Percentiles rank a stretch among this genome's conserved stretches.
phyloP scores from a whole-genome alignment of 1,140 invertebrate species.

The Chionoecetes opilio region DNA sequence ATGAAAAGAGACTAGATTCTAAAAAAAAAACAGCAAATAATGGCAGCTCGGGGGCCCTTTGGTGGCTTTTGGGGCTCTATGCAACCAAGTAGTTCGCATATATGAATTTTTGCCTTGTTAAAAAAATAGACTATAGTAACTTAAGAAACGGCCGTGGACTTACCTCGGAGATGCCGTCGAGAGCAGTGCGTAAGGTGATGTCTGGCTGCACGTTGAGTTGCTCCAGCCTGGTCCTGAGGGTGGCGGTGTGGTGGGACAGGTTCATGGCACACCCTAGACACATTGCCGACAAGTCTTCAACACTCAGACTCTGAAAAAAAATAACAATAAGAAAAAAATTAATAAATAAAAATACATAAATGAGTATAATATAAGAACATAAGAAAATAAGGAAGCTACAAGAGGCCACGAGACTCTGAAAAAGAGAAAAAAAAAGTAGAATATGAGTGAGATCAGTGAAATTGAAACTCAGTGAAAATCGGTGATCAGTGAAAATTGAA shows the following conservation, averaged over 20 bases:
- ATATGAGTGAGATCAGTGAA: no score
- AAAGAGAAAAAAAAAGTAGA: no score
- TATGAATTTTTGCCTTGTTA: neutral
- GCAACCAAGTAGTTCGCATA: neutral
- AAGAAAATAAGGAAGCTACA: no score
- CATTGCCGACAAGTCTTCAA: slow-evolving; percentile 72
- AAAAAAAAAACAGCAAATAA: neutral
- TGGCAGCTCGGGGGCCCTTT: neutral
- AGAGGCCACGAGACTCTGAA: no score
- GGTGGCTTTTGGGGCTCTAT: neutral
- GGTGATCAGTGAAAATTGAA: no score
- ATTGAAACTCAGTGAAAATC: no score
- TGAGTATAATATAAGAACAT: no score
- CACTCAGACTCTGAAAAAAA: slow-evolving; percentile 61
- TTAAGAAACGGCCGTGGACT: neutral
- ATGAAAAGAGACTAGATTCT: no score
- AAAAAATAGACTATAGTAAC: neutral
- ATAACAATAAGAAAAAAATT: no score
- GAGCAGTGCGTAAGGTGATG: slow-evolving; percentile 66
- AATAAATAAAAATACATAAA: no score
- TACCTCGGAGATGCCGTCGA: slow-evolving; percentile 78
- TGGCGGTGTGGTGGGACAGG: slow-evolving; percentile 67
- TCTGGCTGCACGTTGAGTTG: slow-evolving; percentile 77
- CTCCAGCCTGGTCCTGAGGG: slow-evolving; percentile 62
- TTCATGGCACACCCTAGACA: slow-evolving; percentile 74